Conservation (phyloP, 2,113 vertebrate species). For the Chaetorhynchus papuensis region DNA sequence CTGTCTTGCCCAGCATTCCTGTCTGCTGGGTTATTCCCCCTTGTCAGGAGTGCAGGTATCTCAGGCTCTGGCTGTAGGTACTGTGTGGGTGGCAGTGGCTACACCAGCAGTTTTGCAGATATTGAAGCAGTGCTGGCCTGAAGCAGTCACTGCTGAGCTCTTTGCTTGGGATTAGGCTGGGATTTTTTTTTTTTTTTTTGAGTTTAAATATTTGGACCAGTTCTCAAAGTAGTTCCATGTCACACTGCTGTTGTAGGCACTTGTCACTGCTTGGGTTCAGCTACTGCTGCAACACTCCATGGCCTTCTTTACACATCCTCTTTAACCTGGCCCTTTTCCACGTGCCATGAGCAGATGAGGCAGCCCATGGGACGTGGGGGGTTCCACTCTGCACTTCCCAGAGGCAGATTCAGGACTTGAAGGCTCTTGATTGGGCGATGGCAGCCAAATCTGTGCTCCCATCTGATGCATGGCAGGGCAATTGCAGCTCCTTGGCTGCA, state of each 20-base stretch:
- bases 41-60: not conserved
- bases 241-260: not conserved
- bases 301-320: not conserved
- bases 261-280: not conserved
- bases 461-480: not conserved
- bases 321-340: not conserved
- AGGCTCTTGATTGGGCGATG: not conserved
- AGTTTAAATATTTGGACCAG: not conserved
- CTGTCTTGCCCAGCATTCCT: not conserved
- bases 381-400: not conserved
- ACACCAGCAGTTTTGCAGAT: not conserved
- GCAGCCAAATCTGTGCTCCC: not conserved
- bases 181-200: not conserved
- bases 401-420: not conserved
- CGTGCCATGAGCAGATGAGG: fast-evolving
- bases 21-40: not conserved
- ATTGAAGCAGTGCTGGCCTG: not conserved
- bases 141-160: not conserved
- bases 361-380: fast-evolving
- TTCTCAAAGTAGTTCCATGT: not conserved
- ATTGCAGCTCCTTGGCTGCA: not conserved
- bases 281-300: not conserved
- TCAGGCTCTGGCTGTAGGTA: not conserved
- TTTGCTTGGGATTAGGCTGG: not conserved
- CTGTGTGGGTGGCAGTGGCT: not conserved